Base-by-base conservation (phyloP, 2,797 vertebrate genomes). In the Eidolon dupreanum region DNA sequence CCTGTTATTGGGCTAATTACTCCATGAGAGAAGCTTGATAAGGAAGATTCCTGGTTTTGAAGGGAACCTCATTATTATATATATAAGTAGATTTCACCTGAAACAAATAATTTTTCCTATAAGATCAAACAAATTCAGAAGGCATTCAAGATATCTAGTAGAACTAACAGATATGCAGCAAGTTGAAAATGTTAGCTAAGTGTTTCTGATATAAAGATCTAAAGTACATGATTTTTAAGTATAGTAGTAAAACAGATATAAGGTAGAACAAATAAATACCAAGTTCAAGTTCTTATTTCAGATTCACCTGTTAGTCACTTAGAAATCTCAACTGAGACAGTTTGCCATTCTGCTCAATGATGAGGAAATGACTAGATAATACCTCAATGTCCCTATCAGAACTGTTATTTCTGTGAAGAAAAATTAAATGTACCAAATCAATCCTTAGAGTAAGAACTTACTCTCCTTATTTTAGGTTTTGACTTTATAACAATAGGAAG, bases 391-490 rank as follows among this genome's bases (percentile, higher is more conserved):
- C 2, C 11, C 26, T 57, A 26, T 3, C 2, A 92, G 53, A 90
- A 43, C 22, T 49, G 3, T 13, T 41, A n/a, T 63, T 79, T 68
- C 57, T 94, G 1, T 68, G 33, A 97, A 71, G 26, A 66, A 87
- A 97, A 88, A 55, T 19, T 28, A 90, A 46, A 61, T 33, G 5
- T 78, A 12, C 53, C 24, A 53, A 38, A 53, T 41, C 22, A 84
- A 49, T 91, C 79, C 26, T 98, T 93, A 88, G 61, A 89, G 55
- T 68, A 46, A 74, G 59, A 96, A 90, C 74, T 95, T 90, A 41
- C 63, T 86, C 20, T 3, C 87, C 46, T 73, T 82, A 92, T 46
- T 97, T 96, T 92, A 57, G 12, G 75, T 95, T 98, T 97, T 79
- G 17, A 90, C 51, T 84, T 89, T 85, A 75, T 87, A 17, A 49